Percentiles rank a stretch among this genome's conserved stretches.
phyloP scores from a whole-genome alignment of 2,113 vertebrate genomes.

The Cheilinus undulatus region DNA sequence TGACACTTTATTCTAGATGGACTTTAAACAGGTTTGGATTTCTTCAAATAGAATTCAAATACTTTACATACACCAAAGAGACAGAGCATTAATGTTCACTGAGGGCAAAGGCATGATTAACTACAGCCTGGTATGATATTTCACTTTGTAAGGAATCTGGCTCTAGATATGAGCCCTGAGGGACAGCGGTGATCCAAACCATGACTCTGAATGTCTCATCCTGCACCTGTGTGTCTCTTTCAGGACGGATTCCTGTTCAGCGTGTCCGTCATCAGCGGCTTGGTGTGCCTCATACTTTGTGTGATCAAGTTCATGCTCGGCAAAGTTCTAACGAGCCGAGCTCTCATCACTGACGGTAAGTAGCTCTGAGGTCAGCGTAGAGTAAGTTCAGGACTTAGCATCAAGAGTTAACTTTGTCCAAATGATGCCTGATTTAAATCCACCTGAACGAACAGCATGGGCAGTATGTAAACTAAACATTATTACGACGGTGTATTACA shows the following conservation, averaged over 20 bases:
- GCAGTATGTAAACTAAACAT: too few relatives aligned
- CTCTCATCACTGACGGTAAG: constrained; percentile 96
- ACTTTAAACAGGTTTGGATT: not conserved
- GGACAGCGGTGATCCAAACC: not conserved
- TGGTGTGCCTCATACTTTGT: constrained; percentile 90
- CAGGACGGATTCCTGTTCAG: constrained; percentile 97
- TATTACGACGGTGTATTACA: too few relatives aligned
- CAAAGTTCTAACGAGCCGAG: constrained; percentile 94
- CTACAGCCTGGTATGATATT: too few relatives aligned
- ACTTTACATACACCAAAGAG: too few relatives aligned
- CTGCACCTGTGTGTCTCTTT: constrained; percentile 22
- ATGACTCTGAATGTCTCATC: not conserved
- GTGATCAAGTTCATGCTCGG: constrained; percentile 96
- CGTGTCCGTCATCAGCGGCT: constrained; percentile 94
- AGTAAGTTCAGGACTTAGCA: too few relatives aligned
- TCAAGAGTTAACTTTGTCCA: too few relatives aligned
- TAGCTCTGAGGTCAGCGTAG: too few relatives aligned
- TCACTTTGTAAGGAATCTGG: not conserved
- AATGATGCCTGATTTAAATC: too few relatives aligned
- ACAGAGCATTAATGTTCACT: too few relatives aligned
- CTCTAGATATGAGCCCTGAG: not conserved
- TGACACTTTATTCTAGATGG: not conserved
- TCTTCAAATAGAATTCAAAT: too few relatives aligned
- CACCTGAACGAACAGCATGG: too few relatives aligned
- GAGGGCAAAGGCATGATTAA: too few relatives aligned